Evolutionary conservation across 2,113 vertebrate species (phyloP).

Genomic region (Pteronura brasiliensis): DNA sequence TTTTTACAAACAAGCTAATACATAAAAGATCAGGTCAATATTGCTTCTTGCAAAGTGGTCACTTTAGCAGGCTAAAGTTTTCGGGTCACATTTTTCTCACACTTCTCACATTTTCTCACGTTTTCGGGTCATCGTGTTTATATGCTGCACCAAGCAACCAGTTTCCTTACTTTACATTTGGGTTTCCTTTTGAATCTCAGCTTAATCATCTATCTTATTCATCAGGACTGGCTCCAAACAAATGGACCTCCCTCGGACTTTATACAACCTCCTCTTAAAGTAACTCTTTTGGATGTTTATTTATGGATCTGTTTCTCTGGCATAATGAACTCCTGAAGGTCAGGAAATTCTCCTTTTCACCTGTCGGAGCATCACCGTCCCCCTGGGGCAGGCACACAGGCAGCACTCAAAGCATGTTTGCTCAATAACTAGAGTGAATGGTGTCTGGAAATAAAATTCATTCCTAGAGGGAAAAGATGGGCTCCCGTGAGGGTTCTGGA

Average conservation of each 20-base stretch:
- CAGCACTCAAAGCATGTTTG: background rate
- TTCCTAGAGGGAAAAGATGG: background rate
- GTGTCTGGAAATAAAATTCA: slow-evolving; percentile 5
- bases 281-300: background rate
- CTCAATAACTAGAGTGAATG: background rate
- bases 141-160: background rate
- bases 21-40: background rate
- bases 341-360: background rate
- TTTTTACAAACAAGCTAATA: background rate
- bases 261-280: background rate
- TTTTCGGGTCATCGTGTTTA: background rate
- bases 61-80: background rate
- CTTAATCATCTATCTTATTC: background rate
- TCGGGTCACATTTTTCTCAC: too few relatives aligned
- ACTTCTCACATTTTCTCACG: background rate
- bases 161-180: background rate
- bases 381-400: background rate
- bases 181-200: background rate
- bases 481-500: background rate
- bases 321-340: background rate
- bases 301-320: background rate
- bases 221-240: background rate
- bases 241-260: background rate
- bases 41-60: background rate
- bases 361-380: accelerated